Evolutionary conservation across 2,113 vertebrate species (phyloP).

Genomic region (Sphyrna mokarran): DNA sequence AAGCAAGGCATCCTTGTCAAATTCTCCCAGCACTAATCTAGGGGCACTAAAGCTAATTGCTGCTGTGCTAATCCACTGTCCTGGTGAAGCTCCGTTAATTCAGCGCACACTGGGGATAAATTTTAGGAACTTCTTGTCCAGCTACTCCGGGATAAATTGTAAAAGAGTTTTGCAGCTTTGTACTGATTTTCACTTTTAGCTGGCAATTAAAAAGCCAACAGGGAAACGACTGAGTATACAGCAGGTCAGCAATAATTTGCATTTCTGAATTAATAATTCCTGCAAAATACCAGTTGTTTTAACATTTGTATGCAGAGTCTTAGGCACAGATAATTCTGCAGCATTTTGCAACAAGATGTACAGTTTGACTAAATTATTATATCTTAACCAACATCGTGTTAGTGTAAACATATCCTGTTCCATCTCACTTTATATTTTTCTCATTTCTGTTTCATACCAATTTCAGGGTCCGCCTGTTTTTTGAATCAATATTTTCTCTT

Average conservation of each 20-base stretch:
- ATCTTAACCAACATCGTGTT: neutral
- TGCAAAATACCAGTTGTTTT: neutral
- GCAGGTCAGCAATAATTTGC: constrained; percentile 7
- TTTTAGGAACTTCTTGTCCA: neutral
- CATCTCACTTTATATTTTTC: neutral
- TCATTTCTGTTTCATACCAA: neutral
- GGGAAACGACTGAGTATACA: neutral
- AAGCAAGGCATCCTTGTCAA: neutral
- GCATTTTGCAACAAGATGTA: neutral
- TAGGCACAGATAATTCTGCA: neutral
- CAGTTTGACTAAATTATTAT: neutral
- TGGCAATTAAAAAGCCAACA: neutral
- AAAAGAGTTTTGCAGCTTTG: neutral
- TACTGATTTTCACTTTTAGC: neutral
- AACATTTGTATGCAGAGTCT: neutral
- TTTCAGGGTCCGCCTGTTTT: neutral
- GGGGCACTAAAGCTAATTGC: neutral
- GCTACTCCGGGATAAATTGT: neutral
- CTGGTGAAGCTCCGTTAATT: neutral
- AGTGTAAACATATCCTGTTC: neutral
- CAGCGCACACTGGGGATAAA: neutral
- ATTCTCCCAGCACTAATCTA: neutral
- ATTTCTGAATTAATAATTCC: neutral
- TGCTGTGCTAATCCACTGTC: neutral
- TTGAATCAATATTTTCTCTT: neutral